A percentile compares a stretch with the other conserved stretches of the same genome.
Evolutionary conservation across 2,797 vertebrate genomes (phyloP).

Genomic region (Artibeus lituratus): DNA sequence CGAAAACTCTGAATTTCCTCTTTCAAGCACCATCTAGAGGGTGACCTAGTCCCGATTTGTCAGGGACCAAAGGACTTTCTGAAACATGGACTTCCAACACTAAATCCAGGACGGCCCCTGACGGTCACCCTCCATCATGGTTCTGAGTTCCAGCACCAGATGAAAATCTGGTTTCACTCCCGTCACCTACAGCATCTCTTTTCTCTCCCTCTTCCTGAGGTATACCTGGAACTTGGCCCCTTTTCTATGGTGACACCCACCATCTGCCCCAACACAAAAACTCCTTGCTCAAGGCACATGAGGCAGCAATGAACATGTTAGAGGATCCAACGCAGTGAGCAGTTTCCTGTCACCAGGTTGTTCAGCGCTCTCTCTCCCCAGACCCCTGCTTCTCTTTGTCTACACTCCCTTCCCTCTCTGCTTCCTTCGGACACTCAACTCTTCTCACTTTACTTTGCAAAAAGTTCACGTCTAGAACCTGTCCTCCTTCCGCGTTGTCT

Average conservation of each 20-base stretch:
- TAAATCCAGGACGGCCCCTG: background rate
- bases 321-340: background rate
- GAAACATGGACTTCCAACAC: background rate
- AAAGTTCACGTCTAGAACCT: background rate
- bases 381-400: background rate
- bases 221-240: background rate
- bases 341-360: background rate
- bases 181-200: background rate
- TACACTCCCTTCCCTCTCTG: background rate
- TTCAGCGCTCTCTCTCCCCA: background rate
- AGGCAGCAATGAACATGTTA: background rate
- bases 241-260: background rate
- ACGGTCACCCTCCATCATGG: fast-evolving
- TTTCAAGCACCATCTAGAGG: background rate
- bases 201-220: background rate
- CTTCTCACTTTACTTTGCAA: background rate
- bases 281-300: background rate
- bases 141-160: background rate
- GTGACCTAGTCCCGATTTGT: background rate
- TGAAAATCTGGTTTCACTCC: background rate
- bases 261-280: background rate
- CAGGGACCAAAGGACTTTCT: background rate
- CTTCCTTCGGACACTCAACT: background rate
- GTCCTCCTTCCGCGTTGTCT: background rate
- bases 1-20: background rate